Evolutionary conservation across 2,888 invertebrate species (phyloP), one percentile per base, ranked within the genome.

Genomic region (Pharmacophagus antenor): DNA sequence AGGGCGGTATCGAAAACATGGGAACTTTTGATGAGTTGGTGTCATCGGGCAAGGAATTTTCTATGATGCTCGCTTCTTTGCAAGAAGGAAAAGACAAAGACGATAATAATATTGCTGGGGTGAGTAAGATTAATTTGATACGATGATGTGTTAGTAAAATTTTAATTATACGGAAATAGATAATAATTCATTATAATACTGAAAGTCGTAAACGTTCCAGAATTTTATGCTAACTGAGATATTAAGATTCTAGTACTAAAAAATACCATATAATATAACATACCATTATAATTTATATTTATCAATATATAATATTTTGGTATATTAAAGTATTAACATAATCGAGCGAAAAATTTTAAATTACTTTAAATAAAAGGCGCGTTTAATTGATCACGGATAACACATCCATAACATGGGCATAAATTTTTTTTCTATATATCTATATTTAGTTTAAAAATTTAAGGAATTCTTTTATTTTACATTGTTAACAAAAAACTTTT

Each of bases 21-120:
- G 94, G 94, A 2, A 92, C 92, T 0, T 93, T 92, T 62, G 82
- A 91, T 7, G 92, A 94, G 57, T 74, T 94, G 10, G 85, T 90
- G 15, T 78, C 86, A 7, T 88, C 90, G 0, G 92, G 93, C 1
- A 87, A 93, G 77, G 91, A 93, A 52, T 93, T 94, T 62, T 86
- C 93, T 0, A 85, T 92, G 79, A 72, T 93, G 74, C 73, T 93
- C 53, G 71, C 82, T 1, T 71, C 82, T 0, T 63, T 85, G 52
- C 88, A 89, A 62, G 91, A 92, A 62, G 80, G 79, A 20, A 87
- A 86, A 67, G 86, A 85, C 12, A 82, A 82, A 56, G 88, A 89
- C 0, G 84, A 84, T 7, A 85, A 80, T 61, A 42, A 80, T 17
- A 73, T 70, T 20, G 76, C 80, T 41, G 77, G 72, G 48, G 88